Base-by-base conservation (phyloP, 2,113 vertebrate genomes). In the Jacana jacana region DNA sequence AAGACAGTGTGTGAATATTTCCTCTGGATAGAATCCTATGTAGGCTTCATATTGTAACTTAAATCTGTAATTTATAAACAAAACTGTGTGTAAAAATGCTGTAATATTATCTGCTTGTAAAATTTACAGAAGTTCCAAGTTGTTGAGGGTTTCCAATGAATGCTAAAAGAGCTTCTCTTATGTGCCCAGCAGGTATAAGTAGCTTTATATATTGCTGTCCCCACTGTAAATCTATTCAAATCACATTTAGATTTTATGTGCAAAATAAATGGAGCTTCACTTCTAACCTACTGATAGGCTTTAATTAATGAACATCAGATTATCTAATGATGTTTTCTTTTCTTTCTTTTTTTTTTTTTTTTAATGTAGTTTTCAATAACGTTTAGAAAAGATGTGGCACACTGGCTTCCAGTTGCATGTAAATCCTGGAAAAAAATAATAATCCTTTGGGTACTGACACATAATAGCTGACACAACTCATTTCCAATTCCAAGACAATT, bases 21-120 rank as follows among this genome's bases (percentile, higher is more conserved):
- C 96, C 97, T 98, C 93, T 98, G 97, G 86, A 80, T 92, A 97
- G 93, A 96, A 97, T 86, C 97, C 96, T 96, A 51, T 95, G 80
- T 98, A 97, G 91, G 90, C 88, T 98, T 97, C 96, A 95, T 94
- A 96, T 94, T 97, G 91, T 98, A 96, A 97, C 96, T 97, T 97
- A 97, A 98, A 95, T 71, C 95, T 97, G 96, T 98, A 98, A 98
- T 96, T 97, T 98, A 97, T 97, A 85, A 97, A 93, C 81, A 97
- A 96, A 95, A 71, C 30, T 95, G 96, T 98, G 91, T 98, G 97
- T 98, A 99, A 97, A 97, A 98, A 98, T 98, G 98, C 98, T 99
- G 98, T 99, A 98, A 98, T 98, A 98, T 98, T 98, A 97, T 97
- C 98, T 98, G 98, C 98, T 99, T 99, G 98, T 99, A 98, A 98